Base-by-base conservation (phyloP, 37 sponge, comb jelly and placozoan species). In the Ephydatia muelleri region DNA sequence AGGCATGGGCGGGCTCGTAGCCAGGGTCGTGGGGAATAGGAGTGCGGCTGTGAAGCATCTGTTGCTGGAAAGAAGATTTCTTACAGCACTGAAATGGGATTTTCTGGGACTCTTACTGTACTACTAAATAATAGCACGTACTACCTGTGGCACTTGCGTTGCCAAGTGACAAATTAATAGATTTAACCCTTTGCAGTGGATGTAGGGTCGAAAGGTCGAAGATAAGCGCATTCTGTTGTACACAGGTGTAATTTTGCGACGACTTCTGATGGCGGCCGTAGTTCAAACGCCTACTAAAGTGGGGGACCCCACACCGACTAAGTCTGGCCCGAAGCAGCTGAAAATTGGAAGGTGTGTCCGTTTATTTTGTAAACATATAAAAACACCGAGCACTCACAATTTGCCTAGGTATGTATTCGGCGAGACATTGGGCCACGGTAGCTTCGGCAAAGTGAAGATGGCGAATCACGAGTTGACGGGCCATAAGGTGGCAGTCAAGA, bases 401-500 rank as follows among this genome's bases (percentile, higher is more conserved):
- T 29, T 48, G 3, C 32, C 9, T 43, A 89, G 90, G 49, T 97
- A 97, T 73, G 78, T 92, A 13, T 75, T 97, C 8, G 95, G 95
- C 19, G 87, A 87, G 36, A 97, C 97, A 0, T 79, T 97, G 35
- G 93, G 93, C 5, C 82, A 85, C 77, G 96, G 96, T 9, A 88
- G 87, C 29, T 95, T 95, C 76, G 95, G 96, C 25, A 92, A 95
- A 81, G 92, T 95, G 65, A 95, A 92, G 89, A 28, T 87, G 28
- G 98, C 94, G 0, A 81, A 88, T 33, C 98, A 98, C 64, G 96
- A 95, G 34, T 80, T 88, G 25, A 98, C 98, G 3, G 91, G 91
- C 81, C 96, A 96, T 80, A 88, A 96, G 70, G 98, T 98, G 64
- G 98, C 98, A 22, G 91, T 98, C 26, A 98, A 98, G 79, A 96